phyloP scores from a whole-genome alignment of 2,113 vertebrate genomes.

The Erpornis zantholeuca region DNA sequence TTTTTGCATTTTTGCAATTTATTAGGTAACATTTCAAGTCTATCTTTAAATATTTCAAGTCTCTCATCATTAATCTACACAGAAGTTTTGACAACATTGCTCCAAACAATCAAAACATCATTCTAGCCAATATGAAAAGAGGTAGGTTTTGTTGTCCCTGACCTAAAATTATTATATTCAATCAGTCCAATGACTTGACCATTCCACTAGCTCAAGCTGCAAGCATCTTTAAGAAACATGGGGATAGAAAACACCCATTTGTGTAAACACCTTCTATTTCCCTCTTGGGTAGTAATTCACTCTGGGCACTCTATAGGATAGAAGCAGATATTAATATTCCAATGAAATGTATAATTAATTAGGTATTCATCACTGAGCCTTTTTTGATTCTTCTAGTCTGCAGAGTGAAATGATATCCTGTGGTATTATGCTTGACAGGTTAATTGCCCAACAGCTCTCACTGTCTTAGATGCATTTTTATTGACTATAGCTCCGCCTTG shows the following conservation, averaged over 20 bases:
- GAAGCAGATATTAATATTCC: neutral
- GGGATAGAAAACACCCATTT: neutral
- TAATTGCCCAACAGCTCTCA: neutral
- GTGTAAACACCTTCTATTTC: neutral
- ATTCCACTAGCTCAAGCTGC: neutral
- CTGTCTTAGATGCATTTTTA: neutral
- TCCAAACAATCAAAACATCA: neutral
- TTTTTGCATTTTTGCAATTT: neutral
- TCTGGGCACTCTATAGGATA: neutral
- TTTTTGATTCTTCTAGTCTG: neutral
- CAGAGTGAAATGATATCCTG: neutral
- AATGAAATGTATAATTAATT: neutral
- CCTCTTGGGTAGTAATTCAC: neutral
- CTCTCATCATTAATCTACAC: neutral
- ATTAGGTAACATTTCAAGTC: neutral
- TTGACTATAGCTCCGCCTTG: neutral
- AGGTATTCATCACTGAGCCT: neutral
- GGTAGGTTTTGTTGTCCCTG: neutral
- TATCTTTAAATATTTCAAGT: no score
- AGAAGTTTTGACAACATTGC: neutral
- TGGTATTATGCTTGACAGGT: neutral
- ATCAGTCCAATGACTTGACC: neutral
- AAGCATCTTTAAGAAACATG: neutral
- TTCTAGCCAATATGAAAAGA: neutral
- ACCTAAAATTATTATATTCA: neutral